Evolutionary conservation across 2,888 invertebrate species (phyloP).

Genomic region (Chloromyia formosa): DNA sequence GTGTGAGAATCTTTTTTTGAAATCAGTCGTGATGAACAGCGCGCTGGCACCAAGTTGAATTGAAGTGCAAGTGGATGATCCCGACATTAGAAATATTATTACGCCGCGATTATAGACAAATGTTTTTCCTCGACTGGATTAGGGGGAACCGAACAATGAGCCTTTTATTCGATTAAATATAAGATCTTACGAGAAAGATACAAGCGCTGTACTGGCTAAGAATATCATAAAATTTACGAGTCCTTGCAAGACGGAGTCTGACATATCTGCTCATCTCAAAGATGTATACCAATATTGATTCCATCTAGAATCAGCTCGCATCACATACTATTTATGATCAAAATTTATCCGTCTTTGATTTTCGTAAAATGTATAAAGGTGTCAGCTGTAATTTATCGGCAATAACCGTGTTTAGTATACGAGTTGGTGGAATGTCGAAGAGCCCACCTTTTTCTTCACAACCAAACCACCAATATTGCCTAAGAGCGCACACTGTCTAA

Average conservation of each 20-base stretch:
- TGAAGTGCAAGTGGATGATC: neutral
- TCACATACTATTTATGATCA: neutral
- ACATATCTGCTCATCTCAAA: neutral
- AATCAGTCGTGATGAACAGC: neutral
- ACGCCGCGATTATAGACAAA: neutral
- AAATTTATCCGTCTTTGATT: neutral
- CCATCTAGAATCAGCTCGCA: neutral
- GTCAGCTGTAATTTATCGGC: neutral
- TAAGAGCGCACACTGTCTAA: neutral
- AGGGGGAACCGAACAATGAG: no score
- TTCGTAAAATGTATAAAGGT: neutral
- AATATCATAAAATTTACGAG: no score
- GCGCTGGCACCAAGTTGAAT: neutral
- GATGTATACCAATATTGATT: no score
- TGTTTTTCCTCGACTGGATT: neutral
- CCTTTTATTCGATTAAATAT: no score
- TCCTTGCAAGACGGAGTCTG: no score
- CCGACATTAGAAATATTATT: neutral
- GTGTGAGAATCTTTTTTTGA: conserved; percentile 15
- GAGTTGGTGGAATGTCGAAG: neutral
- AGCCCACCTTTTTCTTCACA: conserved; percentile 10
- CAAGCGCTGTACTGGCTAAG: no score
- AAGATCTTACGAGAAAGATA: no score
- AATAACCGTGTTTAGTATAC: neutral
- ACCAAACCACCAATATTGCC: neutral